Evolutionary conservation across 2,113 vertebrate genomes (phyloP), one percentile per base, ranked within the genome.

Genomic region (Epinephelus lanceolatus): DNA sequence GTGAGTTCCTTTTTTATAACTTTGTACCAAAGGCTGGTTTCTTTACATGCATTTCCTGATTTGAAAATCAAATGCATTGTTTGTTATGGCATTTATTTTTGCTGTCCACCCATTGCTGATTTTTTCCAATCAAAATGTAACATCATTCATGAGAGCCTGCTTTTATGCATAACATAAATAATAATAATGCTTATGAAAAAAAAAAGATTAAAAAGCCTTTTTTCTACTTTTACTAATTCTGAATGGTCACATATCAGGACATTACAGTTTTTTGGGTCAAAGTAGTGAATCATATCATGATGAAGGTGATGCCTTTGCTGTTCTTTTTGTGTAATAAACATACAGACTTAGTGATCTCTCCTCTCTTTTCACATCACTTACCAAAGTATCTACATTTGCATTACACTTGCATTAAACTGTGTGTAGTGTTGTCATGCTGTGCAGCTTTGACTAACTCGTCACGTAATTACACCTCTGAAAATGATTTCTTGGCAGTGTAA

Each of bases 241-340:
- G 51, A 86, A 88, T 91, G 70, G 78, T 84, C 66, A 89, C 86
- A 86, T 90, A 84, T 86, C 88, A 89, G 91, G 78, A 87, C 84
- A 86, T 83, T 80, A 76, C 60, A 66, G 71, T 86, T 86, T 90
- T 81, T 66, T 30, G 65, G 72, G 74, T 80, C n/a, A 80, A 82
- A 77, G 71, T 91, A 72, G 63, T 91, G 71, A 90, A 88, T 90
- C 73, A 82, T 65, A 74, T 89, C 60, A 60, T 81, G 73, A 91
- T 92, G 60, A 90, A 92, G 83, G 83, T 89, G 88, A 93, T 91
- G 84, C 86, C 91, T 94, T 94, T 91, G 84, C 84, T 92, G 91
- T 92, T 90, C 81, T 92, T 91, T 94, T 91, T 91, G 88, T 92
- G 87, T 91, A 94, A 94, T 95, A 94, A 94, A 94, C 86, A 90